Evolutionary conservation across 1,140 invertebrate species (phyloP).

Genomic region (Drosophila bocqueti): DNA sequence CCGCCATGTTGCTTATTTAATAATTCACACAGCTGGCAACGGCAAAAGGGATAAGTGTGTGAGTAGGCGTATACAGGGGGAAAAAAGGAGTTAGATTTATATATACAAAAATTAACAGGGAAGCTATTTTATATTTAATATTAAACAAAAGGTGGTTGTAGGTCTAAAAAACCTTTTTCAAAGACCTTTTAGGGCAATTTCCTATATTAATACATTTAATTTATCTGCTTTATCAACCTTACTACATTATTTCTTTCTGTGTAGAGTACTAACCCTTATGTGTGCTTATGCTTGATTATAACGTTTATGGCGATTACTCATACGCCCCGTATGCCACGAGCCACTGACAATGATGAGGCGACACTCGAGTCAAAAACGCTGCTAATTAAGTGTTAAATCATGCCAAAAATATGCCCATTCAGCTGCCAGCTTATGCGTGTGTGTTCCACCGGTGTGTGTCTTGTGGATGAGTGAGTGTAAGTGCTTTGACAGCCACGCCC

Average conservation of each 20-base stretch:
- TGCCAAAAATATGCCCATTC: constrained; percentile 75
- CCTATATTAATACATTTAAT: background rate
- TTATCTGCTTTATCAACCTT: background rate
- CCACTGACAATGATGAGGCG: constrained; percentile 63
- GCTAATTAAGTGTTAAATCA: constrained; percentile 83
- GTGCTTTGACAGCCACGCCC: constrained; percentile 48
- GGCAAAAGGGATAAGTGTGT: background rate
- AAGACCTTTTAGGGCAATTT: too few relatives aligned
- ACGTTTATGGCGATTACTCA: constrained; percentile 72
- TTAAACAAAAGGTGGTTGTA: background rate
- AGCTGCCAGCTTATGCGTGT: constrained; percentile 27
- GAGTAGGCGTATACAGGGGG: background rate
- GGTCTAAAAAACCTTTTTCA: too few relatives aligned
- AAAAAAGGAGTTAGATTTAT: background rate
- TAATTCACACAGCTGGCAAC: constrained; percentile 53
- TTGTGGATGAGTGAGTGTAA: constrained; percentile 28
- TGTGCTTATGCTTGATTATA: constrained; percentile 62
- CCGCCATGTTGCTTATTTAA: constrained; percentile 56
- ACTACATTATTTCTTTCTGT: constrained; percentile 8
- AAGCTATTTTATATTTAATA: background rate
- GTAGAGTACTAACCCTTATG: constrained; percentile 20
- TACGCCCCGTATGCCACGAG: constrained; percentile 46
- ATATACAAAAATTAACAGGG: background rate
- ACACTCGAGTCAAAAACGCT: constrained; percentile 75
- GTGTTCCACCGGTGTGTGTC: constrained; percentile 6